Conservation (phyloP, 2,113 vertebrate species). For the Cinclus mexicanus region DNA sequence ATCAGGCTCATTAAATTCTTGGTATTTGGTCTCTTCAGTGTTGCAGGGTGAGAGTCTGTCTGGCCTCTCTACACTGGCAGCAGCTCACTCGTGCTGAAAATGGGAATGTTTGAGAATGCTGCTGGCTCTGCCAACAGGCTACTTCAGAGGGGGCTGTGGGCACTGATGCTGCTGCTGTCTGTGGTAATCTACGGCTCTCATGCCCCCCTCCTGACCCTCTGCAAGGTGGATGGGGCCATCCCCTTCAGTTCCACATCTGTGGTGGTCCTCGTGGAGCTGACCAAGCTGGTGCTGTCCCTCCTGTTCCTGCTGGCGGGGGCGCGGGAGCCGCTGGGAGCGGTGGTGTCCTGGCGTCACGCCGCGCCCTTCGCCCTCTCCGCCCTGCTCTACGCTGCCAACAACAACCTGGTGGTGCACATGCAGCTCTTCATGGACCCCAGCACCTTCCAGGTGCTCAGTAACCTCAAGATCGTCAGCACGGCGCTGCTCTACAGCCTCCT, state of each 20-base stretch:
- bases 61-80: neutral
- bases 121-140: neutral
- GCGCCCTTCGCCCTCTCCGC: conserved; percentile 86
- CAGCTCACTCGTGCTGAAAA: neutral
- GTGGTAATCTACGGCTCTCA: conserved; percentile 89
- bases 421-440: conserved; percentile 95
- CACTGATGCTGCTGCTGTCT: conserved; percentile 79
- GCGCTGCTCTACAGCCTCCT: conserved; percentile 86
- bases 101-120: conserved; percentile 67
- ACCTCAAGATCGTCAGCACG: conserved; percentile 90
- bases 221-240: conserved; percentile 81
- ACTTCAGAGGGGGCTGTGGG: conserved; percentile 74
- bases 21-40: neutral
- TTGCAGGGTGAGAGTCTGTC: neutral
- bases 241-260: conserved; percentile 87
- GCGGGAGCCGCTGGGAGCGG: neutral
- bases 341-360: conserved; percentile 51
- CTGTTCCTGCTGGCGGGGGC: conserved; percentile 65
- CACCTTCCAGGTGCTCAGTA: conserved; percentile 92
- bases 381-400: conserved; percentile 89
- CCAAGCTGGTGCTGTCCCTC: conserved; percentile 82
- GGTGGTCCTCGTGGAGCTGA: conserved; percentile 86
- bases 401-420: conserved; percentile 93
- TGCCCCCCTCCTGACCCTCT: conserved; percentile 85
- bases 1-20: conserved; percentile 20